Conservation (phyloP, 1,140 invertebrate genomes). For the Chlorops oryzae region DNA sequence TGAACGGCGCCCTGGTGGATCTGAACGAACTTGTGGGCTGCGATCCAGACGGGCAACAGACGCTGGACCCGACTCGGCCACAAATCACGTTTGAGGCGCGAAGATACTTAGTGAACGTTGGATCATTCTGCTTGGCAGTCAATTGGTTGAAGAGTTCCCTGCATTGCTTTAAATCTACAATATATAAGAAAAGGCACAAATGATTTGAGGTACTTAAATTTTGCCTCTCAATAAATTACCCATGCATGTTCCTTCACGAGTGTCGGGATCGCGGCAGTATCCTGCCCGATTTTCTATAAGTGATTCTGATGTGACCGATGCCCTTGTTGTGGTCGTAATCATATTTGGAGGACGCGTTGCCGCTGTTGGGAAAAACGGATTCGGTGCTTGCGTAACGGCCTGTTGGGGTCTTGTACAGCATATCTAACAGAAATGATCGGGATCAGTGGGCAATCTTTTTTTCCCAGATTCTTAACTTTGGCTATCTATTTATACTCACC, state of each 20-base stretch:
- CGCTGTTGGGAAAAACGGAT: slow-evolving; percentile 28
- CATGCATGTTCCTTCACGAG: slow-evolving; percentile 26
- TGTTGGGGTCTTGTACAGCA: slow-evolving; percentile 32
- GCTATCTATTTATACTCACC: slow-evolving; percentile 28
- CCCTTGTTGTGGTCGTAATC: slow-evolving; percentile 9
- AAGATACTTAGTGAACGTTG: slow-evolving; percentile 25
- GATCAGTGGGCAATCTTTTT: neutral
- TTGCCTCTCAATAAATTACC: slow-evolving; percentile 29
- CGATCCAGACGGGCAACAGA: slow-evolving; percentile 32
- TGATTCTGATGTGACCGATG: slow-evolving; percentile 14
- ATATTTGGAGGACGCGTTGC: neutral
- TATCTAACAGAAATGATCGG: slow-evolving; percentile 19
- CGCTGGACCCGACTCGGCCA: slow-evolving; percentile 15
- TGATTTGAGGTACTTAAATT: neutral
- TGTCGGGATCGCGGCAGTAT: slow-evolving; percentile 28
- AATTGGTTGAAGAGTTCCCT: slow-evolving; percentile 23
- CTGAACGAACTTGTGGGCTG: slow-evolving; percentile 3
- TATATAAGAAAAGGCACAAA: no score
- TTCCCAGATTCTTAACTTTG: neutral
- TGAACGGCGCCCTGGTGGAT: slow-evolving; percentile 1
- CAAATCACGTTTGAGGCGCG: slow-evolving; percentile 31
- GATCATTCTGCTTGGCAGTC: slow-evolving; percentile 19
- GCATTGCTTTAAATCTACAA: no score
- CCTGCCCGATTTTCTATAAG: slow-evolving; percentile 18
- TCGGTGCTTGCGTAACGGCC: slow-evolving; percentile 1